Percentiles rank a stretch among this genome's conserved stretches.
Evolutionary conservation across 1,140 invertebrate species (phyloP).

Genomic region (Leptinotarsa defecta): DNA sequence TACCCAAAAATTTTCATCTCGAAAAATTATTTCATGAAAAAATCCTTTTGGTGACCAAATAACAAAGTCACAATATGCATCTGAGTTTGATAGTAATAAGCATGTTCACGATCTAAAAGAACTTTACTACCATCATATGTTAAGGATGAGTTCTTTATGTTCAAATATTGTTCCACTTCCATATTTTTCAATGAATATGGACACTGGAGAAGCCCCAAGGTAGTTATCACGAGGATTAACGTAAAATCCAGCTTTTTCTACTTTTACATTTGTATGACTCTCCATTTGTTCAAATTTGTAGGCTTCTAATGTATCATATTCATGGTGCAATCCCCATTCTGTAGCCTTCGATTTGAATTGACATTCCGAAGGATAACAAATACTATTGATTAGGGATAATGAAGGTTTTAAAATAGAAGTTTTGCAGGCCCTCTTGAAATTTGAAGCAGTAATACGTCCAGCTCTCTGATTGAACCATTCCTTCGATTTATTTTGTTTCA

Average conservation of each 20-base stretch:
- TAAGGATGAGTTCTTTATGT: no score
- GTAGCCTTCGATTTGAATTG: conserved; percentile 1
- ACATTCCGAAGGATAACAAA: conserved; percentile 16
- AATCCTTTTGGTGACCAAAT: background rate
- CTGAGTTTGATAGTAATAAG: no score
- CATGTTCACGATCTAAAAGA: no score
- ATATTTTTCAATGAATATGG: no score
- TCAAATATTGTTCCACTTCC: no score
- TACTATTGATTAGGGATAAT: conserved; percentile 8
- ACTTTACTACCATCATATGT: no score
- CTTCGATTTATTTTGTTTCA: background rate
- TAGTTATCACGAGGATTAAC: no score
- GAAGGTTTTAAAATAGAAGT: conserved; percentile 9
- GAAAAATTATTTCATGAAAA: background rate
- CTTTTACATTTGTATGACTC: background rate
- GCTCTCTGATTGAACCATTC: conserved; percentile 13
- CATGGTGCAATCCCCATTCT: conserved; percentile 12
- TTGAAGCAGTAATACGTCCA: conserved; percentile 15
- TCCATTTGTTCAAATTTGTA: background rate
- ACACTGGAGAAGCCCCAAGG: no score
- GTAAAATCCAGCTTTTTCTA: background rate
- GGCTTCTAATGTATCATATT: conserved; percentile 13
- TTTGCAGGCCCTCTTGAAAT: conserved; percentile 9
- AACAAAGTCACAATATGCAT: no score
- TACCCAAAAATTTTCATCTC: background rate